Conservation (phyloP, 1,140 invertebrate species). For the Adelges cooleyi region DNA sequence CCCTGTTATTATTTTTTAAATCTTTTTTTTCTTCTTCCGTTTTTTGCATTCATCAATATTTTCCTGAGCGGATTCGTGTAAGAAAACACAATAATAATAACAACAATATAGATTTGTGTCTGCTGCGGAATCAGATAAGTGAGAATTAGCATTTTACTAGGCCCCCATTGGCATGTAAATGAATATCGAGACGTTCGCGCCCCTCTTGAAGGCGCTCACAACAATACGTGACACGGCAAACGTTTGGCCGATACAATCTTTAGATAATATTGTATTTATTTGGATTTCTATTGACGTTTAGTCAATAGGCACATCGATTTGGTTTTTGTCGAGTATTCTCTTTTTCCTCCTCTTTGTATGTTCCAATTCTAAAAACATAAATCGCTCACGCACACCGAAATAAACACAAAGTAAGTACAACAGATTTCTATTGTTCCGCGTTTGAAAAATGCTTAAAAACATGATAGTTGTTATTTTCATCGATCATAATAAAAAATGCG, state of each 20-base stretch:
- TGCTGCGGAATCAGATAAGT: not conserved
- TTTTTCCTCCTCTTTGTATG: too few species aligned
- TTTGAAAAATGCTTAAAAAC: too few species aligned
- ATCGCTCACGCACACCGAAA: too few species aligned
- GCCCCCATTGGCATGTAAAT: slow-evolving; percentile 1
- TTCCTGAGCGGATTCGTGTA: not conserved
- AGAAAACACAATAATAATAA: not conserved
- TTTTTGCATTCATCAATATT: too few species aligned
- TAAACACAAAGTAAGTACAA: too few species aligned
- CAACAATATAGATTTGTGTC: not conserved
- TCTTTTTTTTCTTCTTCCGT: not conserved
- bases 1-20: slow-evolving; percentile 6
- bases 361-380: too few species aligned
- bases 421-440: too few species aligned
- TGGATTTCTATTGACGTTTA: too few species aligned
- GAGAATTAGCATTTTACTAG: slow-evolving; percentile 9
- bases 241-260: not conserved
- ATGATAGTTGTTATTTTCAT: too few species aligned
- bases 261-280: too few species aligned
- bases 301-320: not conserved
- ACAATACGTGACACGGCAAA: not conserved
- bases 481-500: too few species aligned
- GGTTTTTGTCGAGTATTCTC: not conserved
- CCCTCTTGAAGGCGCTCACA: not conserved
- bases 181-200: not conserved